phyloP scores from a whole-genome alignment of 1,140 invertebrate genomes.

The Atta colombica region DNA sequence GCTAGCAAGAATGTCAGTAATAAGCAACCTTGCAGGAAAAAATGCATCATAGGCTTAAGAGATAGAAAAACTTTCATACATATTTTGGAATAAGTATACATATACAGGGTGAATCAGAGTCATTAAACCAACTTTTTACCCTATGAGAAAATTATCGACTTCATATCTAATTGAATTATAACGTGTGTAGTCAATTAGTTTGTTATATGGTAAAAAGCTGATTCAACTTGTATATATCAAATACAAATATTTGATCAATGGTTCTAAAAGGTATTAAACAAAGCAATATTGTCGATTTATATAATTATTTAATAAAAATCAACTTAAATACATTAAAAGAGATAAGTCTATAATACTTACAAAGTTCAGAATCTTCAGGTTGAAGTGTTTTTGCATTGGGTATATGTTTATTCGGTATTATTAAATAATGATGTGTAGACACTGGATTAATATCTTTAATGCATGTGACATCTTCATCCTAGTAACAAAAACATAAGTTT shows the following conservation, averaged over 20 bases:
- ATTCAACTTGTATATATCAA: too few species aligned
- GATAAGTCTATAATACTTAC: constrained; percentile 85
- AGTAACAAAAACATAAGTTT: constrained; percentile 82
- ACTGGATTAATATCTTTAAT: constrained; percentile 95
- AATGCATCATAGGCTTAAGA: too few species aligned
- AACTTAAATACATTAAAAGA: background rate
- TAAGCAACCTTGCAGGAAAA: too few species aligned
- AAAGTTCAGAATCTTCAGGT: constrained; percentile 89
- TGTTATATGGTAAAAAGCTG: too few species aligned
- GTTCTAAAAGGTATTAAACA: too few species aligned
- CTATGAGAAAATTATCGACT: too few species aligned
- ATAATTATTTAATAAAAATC: constrained; percentile 40
- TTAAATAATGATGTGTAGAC: constrained; percentile 92
- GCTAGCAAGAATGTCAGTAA: too few species aligned
- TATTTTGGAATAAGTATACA: background rate
- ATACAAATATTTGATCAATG: background rate
- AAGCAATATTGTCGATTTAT: too few species aligned
- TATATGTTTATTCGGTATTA: constrained; percentile 93
- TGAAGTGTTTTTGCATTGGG: constrained; percentile 90
- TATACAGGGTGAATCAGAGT: too few species aligned
- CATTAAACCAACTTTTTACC: too few species aligned
- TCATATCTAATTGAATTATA: too few species aligned
- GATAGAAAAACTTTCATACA: background rate
- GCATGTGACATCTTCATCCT: constrained; percentile 93
- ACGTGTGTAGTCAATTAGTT: too few species aligned